These are phyloP conservation scores for Ivindomyrus marchei DNA, from an alignment of 2,113 vertebrate species.

Conservation along the genomic window DNA sequence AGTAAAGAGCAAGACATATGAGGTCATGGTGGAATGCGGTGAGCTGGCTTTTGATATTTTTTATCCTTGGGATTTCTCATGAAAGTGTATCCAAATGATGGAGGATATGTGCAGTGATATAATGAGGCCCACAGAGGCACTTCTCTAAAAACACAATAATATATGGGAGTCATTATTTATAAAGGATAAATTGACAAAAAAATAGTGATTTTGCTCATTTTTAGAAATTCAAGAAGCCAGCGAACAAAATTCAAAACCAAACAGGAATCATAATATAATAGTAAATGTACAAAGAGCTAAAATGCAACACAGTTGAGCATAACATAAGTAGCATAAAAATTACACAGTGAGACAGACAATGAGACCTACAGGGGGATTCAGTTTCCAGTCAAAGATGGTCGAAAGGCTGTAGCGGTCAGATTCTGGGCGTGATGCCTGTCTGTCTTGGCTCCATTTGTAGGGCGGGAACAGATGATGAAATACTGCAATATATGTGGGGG, in stretches of 20 bases:
- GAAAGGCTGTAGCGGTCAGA: not conserved
- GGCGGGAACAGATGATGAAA: not conserved
- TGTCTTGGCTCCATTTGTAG: not conserved
- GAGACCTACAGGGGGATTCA: not conserved
- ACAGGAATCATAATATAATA: not conserved
- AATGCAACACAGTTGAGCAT: not conserved
- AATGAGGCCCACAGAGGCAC: not conserved
- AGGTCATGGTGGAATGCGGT: conserved; percentile 93
- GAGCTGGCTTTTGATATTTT: conserved; percentile 38
- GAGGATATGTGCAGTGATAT: not conserved
- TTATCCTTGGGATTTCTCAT: not conserved
- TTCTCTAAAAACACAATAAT: not conserved
- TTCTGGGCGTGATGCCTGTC: not conserved
- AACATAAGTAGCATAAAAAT: not conserved
- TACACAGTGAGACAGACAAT: not conserved
- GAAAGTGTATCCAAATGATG: too few relatives aligned
- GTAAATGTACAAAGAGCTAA: not conserved
- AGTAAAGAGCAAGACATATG: conserved; percentile 94
- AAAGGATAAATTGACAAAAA: not conserved
- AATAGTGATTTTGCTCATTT: not conserved
- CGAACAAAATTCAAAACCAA: not conserved
- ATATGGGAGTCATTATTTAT: not conserved
- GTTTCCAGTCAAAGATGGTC: conserved; percentile 18
- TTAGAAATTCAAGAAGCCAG: not conserved
- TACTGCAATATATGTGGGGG: not conserved